These are phyloP conservation scores for Hylaeus volcanicus DNA, from an alignment of 1,140 invertebrate genomes.

Conservation along the genomic window DNA sequence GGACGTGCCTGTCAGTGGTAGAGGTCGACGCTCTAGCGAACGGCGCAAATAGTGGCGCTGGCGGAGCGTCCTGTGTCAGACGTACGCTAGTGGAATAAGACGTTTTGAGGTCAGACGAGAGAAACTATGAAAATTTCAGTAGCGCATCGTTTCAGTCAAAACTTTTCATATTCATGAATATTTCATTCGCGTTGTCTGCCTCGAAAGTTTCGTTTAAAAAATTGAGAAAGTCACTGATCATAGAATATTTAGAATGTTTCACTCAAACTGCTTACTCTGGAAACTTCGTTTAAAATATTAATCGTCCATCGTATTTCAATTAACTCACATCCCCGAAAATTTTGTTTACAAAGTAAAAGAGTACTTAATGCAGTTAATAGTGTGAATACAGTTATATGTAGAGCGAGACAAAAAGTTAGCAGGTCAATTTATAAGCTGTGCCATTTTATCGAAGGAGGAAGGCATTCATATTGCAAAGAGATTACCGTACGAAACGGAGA, in stretches of 20 bases:
- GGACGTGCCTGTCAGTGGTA: constrained; percentile 29
- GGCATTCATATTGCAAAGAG: background rate
- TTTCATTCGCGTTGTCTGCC: background rate
- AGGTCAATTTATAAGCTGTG: no score
- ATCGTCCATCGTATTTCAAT: no score
- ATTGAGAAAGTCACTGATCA: background rate
- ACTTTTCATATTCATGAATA: background rate
- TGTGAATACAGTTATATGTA: no score
- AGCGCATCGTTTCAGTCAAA: background rate
- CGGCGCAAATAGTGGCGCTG: constrained; percentile 4
- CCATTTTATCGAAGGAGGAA: no score
- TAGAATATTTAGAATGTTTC: no score
- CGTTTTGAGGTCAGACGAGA: constrained; percentile 9
- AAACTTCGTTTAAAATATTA: no score
- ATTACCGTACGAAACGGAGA: no score
- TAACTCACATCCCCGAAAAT: no score
- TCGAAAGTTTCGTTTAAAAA: background rate
- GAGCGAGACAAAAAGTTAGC: background rate
- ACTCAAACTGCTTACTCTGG: no score
- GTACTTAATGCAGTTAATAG: no score
- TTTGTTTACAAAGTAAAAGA: no score
- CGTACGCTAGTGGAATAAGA: background rate
- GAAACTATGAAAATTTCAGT: background rate
- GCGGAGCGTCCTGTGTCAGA: background rate
- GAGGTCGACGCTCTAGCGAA: constrained; percentile 32